phyloP scores from a whole-genome alignment of 2,888 invertebrate species.

The Dexiosoma caninum region DNA sequence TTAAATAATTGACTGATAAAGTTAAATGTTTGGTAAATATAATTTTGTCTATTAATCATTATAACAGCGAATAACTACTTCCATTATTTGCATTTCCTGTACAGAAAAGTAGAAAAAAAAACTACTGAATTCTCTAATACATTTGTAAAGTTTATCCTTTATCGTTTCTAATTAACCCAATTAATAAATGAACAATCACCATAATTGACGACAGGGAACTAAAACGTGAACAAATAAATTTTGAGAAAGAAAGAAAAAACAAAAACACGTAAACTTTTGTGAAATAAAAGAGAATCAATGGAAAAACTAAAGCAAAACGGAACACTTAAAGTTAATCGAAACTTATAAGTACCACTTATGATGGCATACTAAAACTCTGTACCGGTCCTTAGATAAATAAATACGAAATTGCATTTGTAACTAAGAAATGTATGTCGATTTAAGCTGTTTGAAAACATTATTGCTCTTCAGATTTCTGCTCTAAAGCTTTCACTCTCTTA shows the following conservation, averaged over 20 bases:
- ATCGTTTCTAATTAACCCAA: conserved; percentile 53
- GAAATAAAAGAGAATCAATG: conserved; percentile 41
- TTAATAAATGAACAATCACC: conserved; percentile 51
- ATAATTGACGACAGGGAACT: conserved; percentile 1
- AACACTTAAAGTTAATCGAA: conserved; percentile 33
- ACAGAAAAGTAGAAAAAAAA: background rate
- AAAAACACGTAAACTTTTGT: conserved; percentile 10
- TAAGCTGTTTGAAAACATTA: background rate
- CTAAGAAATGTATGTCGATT: background rate
- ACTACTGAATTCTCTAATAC: background rate
- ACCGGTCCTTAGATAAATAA: conserved; percentile 26
- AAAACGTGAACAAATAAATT: background rate
- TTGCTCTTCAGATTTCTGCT: background rate
- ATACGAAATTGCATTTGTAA: conserved; percentile 2
- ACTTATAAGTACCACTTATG: conserved; percentile 54
- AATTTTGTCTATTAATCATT: conserved; percentile 11
- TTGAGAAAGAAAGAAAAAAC: background rate
- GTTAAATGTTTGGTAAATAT: background rate
- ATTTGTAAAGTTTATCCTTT: conserved; percentile 27
- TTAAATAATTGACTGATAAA: background rate
- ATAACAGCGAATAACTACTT: background rate
- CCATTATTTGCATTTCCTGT: background rate
- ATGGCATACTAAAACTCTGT: conserved; percentile 54
- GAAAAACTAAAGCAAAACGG: conserved; percentile 15
- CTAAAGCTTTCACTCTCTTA: conserved; percentile 38